These are phyloP conservation scores for Microtus agrestis DNA, from an alignment of 2,797 vertebrate genomes.

Conservation along the genomic window DNA sequence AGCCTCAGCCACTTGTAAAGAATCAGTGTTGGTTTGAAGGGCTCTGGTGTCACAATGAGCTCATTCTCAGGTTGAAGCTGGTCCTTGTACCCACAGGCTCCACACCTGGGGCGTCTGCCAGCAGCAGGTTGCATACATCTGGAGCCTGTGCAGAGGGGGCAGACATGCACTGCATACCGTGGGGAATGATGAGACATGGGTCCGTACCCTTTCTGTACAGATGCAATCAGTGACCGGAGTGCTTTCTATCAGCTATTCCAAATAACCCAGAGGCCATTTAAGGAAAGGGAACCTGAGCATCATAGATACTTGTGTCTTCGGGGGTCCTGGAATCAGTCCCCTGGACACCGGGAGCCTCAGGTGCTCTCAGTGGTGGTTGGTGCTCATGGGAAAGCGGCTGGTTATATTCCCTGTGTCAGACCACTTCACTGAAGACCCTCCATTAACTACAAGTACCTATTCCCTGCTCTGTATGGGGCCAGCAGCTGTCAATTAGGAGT, in stretches of 20 bases:
- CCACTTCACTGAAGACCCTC: conserved; percentile 14
- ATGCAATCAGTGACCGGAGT: not conserved
- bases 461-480: not conserved
- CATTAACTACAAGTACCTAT: conserved; percentile 4
- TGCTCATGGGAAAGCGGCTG: not conserved
- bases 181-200: not conserved
- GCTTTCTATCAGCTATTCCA: not conserved
- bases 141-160: not conserved
- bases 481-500: conserved; percentile 6
- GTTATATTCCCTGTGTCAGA: not conserved
- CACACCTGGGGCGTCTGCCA: not conserved
- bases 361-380: not conserved
- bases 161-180: not conserved
- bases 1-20: not conserved
- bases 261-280: not conserved
- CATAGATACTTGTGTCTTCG: not conserved
- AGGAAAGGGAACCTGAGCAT: not conserved
- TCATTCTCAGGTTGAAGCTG: not conserved
- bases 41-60: not conserved
- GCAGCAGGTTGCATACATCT: not conserved
- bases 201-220: not conserved
- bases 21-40: not conserved
- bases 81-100: not conserved
- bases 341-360: not conserved
- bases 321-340: not conserved